phyloP scores from a whole-genome alignment of 2,797 vertebrate genomes.

The Danio choprae region DNA sequence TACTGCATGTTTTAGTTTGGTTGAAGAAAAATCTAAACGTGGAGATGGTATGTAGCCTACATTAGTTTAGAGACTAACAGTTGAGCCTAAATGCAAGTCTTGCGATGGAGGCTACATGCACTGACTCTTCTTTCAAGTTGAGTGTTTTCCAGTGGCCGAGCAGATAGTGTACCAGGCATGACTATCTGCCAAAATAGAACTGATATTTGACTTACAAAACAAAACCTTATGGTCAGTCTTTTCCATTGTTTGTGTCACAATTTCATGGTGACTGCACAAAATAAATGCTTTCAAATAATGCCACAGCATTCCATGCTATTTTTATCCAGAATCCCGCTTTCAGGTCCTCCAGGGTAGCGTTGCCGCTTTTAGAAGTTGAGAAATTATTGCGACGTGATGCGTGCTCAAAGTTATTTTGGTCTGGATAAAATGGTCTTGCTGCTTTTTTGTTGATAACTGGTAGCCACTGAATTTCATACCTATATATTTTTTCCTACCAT shows the following conservation, averaged over 20 bases:
- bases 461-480: too few relatives aligned
- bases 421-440: background rate
- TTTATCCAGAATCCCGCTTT: background rate
- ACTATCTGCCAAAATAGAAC: background rate
- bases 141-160: constrained; percentile 18
- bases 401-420: background rate
- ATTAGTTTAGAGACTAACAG: background rate
- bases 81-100: background rate
- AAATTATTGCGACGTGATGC: background rate
- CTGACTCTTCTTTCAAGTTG: background rate
- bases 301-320: background rate
- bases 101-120: background rate
- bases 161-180: background rate
- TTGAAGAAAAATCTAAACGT: background rate
- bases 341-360: background rate
- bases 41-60: background rate
- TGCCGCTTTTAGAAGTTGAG: background rate
- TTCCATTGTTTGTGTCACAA: background rate
- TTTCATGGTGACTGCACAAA: constrained; percentile 11
- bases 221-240: constrained; percentile 15
- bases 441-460: too few relatives aligned
- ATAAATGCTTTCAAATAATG: constrained; percentile 16
- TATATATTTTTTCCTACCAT: too few relatives aligned
- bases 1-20: background rate
- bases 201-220: constrained; percentile 1